These are phyloP conservation scores for Drosophila lacicola DNA, from an alignment of 2,888 invertebrate genomes.

Conservation along the genomic window DNA sequence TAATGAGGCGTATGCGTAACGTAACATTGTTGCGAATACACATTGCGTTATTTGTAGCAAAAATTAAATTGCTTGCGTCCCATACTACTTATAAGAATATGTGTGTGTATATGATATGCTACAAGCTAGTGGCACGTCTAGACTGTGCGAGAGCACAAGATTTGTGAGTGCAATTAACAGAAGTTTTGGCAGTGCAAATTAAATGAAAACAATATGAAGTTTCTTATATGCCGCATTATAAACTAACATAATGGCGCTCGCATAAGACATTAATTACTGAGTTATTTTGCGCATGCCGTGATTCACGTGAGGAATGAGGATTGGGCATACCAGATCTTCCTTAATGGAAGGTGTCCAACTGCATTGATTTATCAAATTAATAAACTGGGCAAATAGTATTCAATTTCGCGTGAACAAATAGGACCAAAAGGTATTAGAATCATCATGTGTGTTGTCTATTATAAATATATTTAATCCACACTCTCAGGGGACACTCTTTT, in stretches of 20 bases:
- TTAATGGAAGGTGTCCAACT: no score
- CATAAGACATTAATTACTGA: background rate
- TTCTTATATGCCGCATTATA: slow-evolving; percentile 1
- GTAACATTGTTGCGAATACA: slow-evolving; percentile 44
- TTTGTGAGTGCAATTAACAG: slow-evolving; percentile 40
- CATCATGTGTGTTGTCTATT: no score
- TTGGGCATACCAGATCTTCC: no score
- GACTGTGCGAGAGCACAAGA: slow-evolving; percentile 32
- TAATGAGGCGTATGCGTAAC: slow-evolving; percentile 66
- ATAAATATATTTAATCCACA: no score
- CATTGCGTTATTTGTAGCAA: slow-evolving; percentile 10
- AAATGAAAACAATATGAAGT: slow-evolving; percentile 7
- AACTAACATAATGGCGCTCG: background rate
- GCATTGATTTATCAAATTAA: no score
- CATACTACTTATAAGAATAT: background rate
- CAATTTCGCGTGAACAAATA: no score
- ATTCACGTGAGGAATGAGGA: no score
- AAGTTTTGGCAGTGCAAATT: slow-evolving; percentile 14
- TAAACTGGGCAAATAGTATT: no score
- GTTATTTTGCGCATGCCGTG: background rate
- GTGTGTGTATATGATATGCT: background rate
- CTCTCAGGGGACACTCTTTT: no score
- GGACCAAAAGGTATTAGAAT: no score
- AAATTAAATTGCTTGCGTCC: slow-evolving; percentile 17
- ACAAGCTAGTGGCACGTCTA: slow-evolving; percentile 35